phyloP scores from a whole-genome alignment of 2,888 invertebrate species.

The Protonemura montana region DNA sequence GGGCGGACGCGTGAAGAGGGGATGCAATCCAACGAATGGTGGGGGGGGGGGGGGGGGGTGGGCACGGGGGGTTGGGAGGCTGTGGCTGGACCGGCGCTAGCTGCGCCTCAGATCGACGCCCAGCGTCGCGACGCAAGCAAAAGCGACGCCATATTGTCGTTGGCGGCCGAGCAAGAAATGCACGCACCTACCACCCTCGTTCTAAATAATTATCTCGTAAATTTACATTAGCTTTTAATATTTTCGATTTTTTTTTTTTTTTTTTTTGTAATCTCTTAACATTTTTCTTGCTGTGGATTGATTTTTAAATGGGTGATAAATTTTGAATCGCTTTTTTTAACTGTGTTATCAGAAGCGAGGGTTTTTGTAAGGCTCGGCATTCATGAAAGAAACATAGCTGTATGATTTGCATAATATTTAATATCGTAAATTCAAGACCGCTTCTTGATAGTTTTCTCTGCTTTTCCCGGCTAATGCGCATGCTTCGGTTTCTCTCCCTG shows the following conservation, averaged over 20 bases:
- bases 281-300: neutral
- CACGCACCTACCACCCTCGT: neutral
- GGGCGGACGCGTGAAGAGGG: constrained; percentile 36
- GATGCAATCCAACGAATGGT: neutral
- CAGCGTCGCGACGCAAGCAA: constrained; percentile 36
- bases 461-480: neutral
- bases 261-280: neutral
- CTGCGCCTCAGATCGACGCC: constrained; percentile 43
- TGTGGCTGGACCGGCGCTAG: constrained; percentile 39
- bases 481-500: neutral
- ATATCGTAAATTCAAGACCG: neutral
- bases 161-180: neutral
- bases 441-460: neutral
- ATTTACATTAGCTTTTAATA: constrained; percentile 3
- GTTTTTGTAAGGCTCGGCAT: neutral
- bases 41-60: constrained; percentile 5
- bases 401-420: neutral
- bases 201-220: neutral
- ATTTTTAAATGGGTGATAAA: neutral
- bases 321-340: neutral
- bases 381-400: neutral
- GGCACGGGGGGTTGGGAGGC: too few relatives aligned
- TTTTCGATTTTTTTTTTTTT: neutral
- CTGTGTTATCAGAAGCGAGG: neutral
- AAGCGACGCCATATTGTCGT: constrained; percentile 44